Base-by-base conservation (phyloP, 2,888 invertebrate genomes). In the Brachyptera putata region DNA sequence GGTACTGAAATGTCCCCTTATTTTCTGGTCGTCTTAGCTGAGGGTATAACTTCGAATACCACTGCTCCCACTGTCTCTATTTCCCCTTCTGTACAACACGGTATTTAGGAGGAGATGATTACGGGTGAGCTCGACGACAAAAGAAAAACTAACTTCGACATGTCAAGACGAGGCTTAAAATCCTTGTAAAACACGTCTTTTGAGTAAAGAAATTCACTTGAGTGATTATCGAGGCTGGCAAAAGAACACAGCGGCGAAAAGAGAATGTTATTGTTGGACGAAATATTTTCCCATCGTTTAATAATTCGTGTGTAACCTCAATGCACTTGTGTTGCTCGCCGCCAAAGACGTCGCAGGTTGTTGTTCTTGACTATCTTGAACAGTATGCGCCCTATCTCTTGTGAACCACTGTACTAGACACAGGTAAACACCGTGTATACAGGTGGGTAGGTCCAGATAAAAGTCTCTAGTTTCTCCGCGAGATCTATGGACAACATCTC, bases 141-240 rank as follows among this genome's bases (percentile, higher is more conserved):
- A 46, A 46, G 46, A 24, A 46, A 46, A 46, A 24, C 24, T 46
- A 46, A 46, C 46, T 22, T n/a, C 9, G 46, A n/a, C 50, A n/a
- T 53, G 53, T 53, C 53, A 18, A 16, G 53, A 36, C 5, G 7
- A 53, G 36, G 18, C 30, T 43, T 43, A 14, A 11, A 14, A 43
- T 16, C 21, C 21, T n/a, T 43, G 18, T 53, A 34, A 53, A 53
- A 53, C 53, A 36, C 53, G 53, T 53, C 53, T 53, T 53, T 53
- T 53, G 4, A 49, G 14, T n/a, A 4, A 16, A 46, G 4, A 53
- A 53, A 16, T 21, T 53, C 36, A 16, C 53, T 21, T 36, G 37
- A 53, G 36, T 34, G 53, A 53, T 53, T 53, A 53, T 53, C 34
- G 16, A 25, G 24, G 41, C 18, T 7, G 22, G n/a, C 18, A 46